Conservation (phyloP, 2,888 invertebrate species). For the Muschampia plurimacula region DNA sequence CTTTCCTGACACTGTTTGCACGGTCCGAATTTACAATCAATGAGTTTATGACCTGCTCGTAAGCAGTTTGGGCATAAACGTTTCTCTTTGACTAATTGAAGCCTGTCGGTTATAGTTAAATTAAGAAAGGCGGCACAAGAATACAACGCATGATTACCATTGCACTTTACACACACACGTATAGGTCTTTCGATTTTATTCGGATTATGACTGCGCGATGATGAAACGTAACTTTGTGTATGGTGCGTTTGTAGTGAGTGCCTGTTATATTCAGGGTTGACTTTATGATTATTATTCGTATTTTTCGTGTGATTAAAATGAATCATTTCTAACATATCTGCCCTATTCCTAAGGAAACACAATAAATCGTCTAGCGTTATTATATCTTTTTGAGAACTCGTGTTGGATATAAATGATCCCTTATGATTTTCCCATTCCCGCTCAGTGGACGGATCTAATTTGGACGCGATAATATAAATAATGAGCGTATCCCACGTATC, state of each 20-base stretch:
- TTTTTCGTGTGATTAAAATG: neutral
- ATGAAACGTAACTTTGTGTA: slow-evolving; percentile 5
- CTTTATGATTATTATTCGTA: neutral
- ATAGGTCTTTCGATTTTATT: slow-evolving; percentile 1
- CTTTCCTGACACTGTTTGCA: slow-evolving; percentile 40
- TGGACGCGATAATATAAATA: slow-evolving; percentile 37
- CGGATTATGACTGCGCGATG: neutral
- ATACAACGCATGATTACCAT: slow-evolving; percentile 36
- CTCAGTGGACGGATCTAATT: slow-evolving; percentile 39
- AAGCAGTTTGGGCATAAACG: neutral
- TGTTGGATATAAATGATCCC: slow-evolving; percentile 2
- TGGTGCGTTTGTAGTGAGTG: slow-evolving; percentile 5
- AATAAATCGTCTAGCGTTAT: slow-evolving; percentile 23
- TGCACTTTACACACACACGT: slow-evolving; percentile 29
- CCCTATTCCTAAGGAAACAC: slow-evolving; percentile 33
- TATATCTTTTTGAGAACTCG: neutral
- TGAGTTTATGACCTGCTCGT: neutral
- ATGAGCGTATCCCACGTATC: slow-evolving; percentile 39
- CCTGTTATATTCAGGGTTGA: neutral
- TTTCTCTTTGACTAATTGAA: slow-evolving; percentile 7
- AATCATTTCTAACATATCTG: slow-evolving; percentile 22
- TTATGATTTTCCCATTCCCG: slow-evolving; percentile 35
- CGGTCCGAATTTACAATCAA: slow-evolving; percentile 29
- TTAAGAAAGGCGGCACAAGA: neutral
- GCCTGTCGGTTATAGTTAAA: neutral